Evolutionary conservation across 2,113 vertebrate species (phyloP).

Genomic region (Hipposideros armiger): DNA sequence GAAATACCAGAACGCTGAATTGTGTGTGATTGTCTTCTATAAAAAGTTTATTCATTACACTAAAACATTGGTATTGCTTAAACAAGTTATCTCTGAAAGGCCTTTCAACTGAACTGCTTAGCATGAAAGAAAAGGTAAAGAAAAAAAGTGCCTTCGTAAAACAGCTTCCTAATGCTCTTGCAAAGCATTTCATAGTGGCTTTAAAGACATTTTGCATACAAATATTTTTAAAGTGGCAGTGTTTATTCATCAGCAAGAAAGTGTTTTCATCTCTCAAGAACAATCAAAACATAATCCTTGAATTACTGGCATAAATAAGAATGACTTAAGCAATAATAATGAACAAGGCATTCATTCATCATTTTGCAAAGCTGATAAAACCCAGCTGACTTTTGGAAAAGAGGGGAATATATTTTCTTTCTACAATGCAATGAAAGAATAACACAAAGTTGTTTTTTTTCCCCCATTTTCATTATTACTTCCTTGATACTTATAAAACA

Average conservation of each 20-base stretch:
- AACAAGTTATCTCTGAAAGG: constrained; percentile 92
- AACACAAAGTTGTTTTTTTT: constrained; percentile 43
- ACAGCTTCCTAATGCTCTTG: constrained; percentile 86
- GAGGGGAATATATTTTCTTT: constrained; percentile 75
- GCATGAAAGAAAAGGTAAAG: constrained; percentile 89
- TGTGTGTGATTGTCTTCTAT: constrained; percentile 87
- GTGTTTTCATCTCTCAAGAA: constrained; percentile 88
- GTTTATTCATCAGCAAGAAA: constrained; percentile 89
- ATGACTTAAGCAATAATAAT: constrained; percentile 87
- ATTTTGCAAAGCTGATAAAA: constrained; percentile 86
- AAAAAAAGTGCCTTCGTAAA: constrained; percentile 84
- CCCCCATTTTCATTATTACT: constrained; percentile 66
- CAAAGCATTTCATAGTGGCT: constrained; percentile 89
- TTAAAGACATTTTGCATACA: constrained; percentile 88
- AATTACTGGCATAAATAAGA: constrained; percentile 88
- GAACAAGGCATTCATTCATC: constrained; percentile 89
- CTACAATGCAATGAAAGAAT: constrained; percentile 70
- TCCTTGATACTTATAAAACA: constrained; percentile 68
- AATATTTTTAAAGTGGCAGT: constrained; percentile 88
- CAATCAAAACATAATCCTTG: constrained; percentile 91
- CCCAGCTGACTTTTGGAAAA: constrained; percentile 84
- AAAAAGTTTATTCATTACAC: constrained; percentile 91
- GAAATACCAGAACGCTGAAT: constrained; percentile 87
- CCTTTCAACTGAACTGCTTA: constrained; percentile 89
- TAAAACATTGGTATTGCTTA: constrained; percentile 91